Conservation (phyloP, 2,113 vertebrate genomes). For the Pseudopodoces humilis region DNA sequence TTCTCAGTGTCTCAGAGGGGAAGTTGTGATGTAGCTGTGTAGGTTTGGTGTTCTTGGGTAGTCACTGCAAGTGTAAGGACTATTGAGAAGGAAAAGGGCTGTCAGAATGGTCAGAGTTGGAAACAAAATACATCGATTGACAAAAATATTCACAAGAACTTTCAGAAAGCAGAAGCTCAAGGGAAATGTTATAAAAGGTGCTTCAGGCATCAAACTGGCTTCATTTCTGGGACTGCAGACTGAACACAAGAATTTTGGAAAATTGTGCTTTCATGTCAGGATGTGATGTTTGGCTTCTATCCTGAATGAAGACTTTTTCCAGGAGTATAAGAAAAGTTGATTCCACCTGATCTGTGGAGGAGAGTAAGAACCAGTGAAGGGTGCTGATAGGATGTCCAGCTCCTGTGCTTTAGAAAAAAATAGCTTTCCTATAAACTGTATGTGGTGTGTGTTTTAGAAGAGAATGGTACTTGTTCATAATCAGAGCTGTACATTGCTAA, state of each 20-base stretch:
- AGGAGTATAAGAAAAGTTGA: neutral
- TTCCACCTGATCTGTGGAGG: neutral
- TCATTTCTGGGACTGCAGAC: neutral
- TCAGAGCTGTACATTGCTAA: neutral
- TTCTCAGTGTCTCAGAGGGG: neutral
- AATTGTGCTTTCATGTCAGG: neutral
- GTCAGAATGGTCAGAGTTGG: neutral
- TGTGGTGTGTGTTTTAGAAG: neutral
- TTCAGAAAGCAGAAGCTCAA: neutral
- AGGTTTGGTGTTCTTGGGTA: neutral
- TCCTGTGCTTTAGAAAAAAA: neutral
- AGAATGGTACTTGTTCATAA: neutral
- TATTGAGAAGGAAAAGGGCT: neutral
- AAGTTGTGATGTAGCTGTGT: neutral
- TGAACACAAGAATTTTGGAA: neutral
- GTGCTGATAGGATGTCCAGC: neutral
- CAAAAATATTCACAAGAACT: neutral
- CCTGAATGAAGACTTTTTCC: neutral
- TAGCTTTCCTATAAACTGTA: neutral
- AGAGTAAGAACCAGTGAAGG: neutral
- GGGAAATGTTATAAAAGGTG: neutral
- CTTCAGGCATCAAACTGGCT: neutral
- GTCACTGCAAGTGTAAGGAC: neutral
- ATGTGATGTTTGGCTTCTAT: neutral
- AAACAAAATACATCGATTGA: rapidly evolving